Evolutionary conservation across 2,113 vertebrate genomes (phyloP).

Genomic region (Platanista minor): DNA sequence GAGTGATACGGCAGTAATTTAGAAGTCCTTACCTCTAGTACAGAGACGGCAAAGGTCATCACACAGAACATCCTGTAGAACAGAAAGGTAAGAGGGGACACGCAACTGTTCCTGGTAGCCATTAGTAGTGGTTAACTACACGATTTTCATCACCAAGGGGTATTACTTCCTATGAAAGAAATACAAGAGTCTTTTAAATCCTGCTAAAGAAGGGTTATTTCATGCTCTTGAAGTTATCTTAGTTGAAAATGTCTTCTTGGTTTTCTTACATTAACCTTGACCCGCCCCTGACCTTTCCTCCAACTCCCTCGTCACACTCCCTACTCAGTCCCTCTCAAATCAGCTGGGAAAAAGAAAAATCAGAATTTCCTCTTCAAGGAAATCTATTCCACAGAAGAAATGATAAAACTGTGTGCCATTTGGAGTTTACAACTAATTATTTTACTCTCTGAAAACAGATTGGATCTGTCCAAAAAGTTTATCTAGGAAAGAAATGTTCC

Average conservation of each 20-base stretch:
- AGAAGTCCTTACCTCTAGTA: conserved; percentile 39
- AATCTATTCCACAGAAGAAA: background rate
- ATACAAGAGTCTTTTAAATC: background rate
- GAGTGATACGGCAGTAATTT: conserved; percentile 33
- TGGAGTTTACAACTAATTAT: conserved; percentile 45
- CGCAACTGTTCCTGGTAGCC: conserved; percentile 40
- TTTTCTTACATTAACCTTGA: conserved; percentile 24
- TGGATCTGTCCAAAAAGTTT: background rate
- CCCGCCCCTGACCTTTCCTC: background rate
- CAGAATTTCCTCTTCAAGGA: conserved; percentile 15
- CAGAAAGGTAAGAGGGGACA: conserved; percentile 36
- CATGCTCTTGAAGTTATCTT: conserved; percentile 29
- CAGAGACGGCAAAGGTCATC: conserved; percentile 39
- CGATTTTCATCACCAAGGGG: background rate
- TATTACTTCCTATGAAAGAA: conserved; percentile 47
- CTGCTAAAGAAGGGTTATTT: background rate
- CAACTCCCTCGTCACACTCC: background rate
- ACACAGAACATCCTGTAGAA: conserved; percentile 24
- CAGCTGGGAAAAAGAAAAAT: background rate
- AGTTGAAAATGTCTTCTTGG: conserved; percentile 19
- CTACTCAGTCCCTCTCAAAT: background rate
- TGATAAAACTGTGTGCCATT: conserved; percentile 5
- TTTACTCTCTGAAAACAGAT: conserved; percentile 39
- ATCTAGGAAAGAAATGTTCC: conserved; percentile 30
- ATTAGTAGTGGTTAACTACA: background rate